These are phyloP conservation scores for Lytechinus pictus DNA, from an alignment of 35 echinoderm and acorn worm genomes.

Conservation along the genomic window DNA sequence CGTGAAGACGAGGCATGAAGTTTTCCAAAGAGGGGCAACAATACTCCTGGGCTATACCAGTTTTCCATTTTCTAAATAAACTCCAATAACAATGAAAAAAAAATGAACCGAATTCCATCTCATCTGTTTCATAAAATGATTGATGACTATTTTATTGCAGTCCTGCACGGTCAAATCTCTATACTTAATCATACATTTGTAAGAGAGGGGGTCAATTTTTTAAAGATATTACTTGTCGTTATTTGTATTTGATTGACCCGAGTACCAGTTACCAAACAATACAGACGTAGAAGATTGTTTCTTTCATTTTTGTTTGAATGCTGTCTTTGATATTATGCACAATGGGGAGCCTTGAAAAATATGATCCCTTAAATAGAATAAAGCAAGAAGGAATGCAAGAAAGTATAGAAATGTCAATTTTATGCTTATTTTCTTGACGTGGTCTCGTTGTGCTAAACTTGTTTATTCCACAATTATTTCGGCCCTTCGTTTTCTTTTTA, in stretches of 20 bases:
- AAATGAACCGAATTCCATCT: not conserved
- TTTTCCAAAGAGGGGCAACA: not conserved
- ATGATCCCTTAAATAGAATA: not conserved
- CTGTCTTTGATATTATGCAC: not conserved
- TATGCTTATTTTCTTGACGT: not conserved
- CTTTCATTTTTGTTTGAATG: not conserved
- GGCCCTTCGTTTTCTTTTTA: not conserved
- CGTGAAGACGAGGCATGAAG: not conserved
- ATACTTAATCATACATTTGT: not conserved
- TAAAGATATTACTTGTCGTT: not conserved
- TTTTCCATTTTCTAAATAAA: not conserved
- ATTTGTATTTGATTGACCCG: not conserved
- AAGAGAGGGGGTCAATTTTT: not conserved
- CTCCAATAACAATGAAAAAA: not conserved
- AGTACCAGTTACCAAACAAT: not conserved
- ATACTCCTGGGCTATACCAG: not conserved
- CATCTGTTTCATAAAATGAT: not conserved
- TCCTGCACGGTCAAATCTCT: conserved; percentile 1
- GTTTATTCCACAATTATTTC: not conserved
- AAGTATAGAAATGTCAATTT: not conserved
- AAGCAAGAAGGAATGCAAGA: not conserved
- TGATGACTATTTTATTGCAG: not conserved
- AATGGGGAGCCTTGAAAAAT: not conserved
- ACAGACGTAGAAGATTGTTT: not conserved
- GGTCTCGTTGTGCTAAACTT: not conserved